Base-by-base conservation (phyloP, 2,888 invertebrate genomes). In the Habroteleia sp. region DNA sequence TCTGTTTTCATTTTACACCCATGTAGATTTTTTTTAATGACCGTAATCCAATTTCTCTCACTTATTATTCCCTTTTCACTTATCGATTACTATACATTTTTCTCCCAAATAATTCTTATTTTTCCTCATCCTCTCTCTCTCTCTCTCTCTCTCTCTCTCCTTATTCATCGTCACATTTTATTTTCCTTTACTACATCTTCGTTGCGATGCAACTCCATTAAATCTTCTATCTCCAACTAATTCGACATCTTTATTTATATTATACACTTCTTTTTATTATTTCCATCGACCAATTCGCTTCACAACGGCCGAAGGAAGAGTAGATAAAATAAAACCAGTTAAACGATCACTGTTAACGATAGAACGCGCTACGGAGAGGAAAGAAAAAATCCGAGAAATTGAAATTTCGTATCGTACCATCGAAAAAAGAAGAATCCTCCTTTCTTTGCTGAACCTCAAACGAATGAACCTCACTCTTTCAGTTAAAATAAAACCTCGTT, bases 181-280 rank as follows among this genome's bases (percentile, higher is more conserved):
- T 37, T 8, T 52, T 25, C 14, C 10, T 27, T 37, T 17, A 17
- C 17, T 48, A 3, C 29, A 46, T 48, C 31, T 29, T 14, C 14
- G 17, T 4, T 31, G 2, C 20, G 14, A 6, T 25, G 17, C 20
- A 48, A 17, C 50, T 50, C 35, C 23, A 35, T 50, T 50, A 50
- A 35, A 35, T 50, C 50, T 50, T 50, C 35, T 50, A 20, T 35
- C 50, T 13, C 14, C 23, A 7, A 23, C 35, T 35, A 50, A 50
- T 50, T 23, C 50, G 14, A 50, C 35, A 23, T 50, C 50, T 50
- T 50, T 50, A 35, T 50, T 50, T 50, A 48, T 31, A 17, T 35
- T 35, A 35, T 8, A 35, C 2, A 10, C 13, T 50, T 23, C 3
- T 50, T 33, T 50, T 50, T 23, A 16, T 17, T 31, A 16, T 17